Percentiles rank a stretch among this genome's conserved stretches.
Conservation (phyloP, 2,888 invertebrate genomes). For the Lottia scabra region DNA sequence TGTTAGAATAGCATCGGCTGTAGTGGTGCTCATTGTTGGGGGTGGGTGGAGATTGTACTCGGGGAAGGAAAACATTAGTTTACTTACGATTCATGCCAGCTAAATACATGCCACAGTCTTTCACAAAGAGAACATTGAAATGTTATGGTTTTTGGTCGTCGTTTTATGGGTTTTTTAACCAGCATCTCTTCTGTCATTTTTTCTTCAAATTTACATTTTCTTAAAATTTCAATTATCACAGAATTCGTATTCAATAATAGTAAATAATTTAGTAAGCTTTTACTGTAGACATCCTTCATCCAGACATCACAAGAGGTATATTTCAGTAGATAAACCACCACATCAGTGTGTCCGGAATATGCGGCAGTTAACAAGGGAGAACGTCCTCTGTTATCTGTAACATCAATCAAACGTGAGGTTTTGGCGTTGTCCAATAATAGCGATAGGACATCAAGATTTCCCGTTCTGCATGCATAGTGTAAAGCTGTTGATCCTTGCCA, state of each 20-base stretch:
- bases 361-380: conserved; percentile 34
- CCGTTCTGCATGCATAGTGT: conserved; percentile 39
- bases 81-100: not conserved
- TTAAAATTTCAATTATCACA: not conserved
- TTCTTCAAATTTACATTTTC: too few species aligned
- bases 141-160: too few species aligned
- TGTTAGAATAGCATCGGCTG: too few species aligned
- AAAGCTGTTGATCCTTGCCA: conserved; percentile 40
- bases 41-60: too few species aligned
- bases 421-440: conserved; percentile 20
- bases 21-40: too few species aligned
- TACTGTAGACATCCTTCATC: conserved; percentile 11
- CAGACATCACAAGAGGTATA: conserved; percentile 8
- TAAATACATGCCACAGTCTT: not conserved
- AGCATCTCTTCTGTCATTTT: too few species aligned
- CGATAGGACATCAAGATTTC: conserved; percentile 25
- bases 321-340: conserved; percentile 26
- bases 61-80: not conserved
- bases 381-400: conserved; percentile 28
- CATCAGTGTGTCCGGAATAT: conserved; percentile 21
- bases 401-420: not conserved
- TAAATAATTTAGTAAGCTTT: conserved; percentile 30
- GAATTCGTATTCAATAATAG: not conserved
- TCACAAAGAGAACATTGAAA: not conserved
- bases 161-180: too few species aligned